Conservation (phyloP, 2,797 vertebrate genomes). For the Brotula barbata region DNA sequence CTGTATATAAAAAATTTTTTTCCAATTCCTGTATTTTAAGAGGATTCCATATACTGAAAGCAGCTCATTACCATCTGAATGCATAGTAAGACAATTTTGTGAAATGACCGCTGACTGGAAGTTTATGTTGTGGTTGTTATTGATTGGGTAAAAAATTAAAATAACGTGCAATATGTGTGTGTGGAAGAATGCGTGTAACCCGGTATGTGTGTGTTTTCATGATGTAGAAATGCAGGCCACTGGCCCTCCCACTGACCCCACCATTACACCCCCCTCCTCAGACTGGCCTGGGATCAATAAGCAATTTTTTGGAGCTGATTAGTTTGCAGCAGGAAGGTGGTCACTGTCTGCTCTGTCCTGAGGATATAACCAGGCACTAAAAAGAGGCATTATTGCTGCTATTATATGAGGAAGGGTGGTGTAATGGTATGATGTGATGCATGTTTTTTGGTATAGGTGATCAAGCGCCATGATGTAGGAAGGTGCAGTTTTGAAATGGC, state of each 20-base stretch:
- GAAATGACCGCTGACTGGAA: slow-evolving; percentile 56
- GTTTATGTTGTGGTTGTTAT: slow-evolving; percentile 59
- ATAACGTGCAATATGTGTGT: slow-evolving; percentile 14
- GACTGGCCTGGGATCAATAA: slow-evolving; percentile 91
- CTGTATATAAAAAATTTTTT: slow-evolving; percentile 68
- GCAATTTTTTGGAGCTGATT: slow-evolving; percentile 99
- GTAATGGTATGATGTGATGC: slow-evolving; percentile 53
- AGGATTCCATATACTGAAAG: slow-evolving; percentile 32
- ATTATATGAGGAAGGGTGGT: slow-evolving; percentile 67
- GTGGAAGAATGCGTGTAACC: slow-evolving; percentile 17
- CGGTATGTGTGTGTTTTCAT: slow-evolving; percentile 9
- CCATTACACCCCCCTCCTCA: slow-evolving; percentile 82
- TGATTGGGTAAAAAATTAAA: slow-evolving; percentile 52
- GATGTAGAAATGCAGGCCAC: slow-evolving; percentile 47
- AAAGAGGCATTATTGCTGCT: slow-evolving; percentile 80
- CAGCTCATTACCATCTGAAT: slow-evolving; percentile 29
- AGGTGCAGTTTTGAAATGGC: background rate
- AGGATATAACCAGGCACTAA: slow-evolving; percentile 96
- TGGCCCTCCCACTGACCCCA: slow-evolving; percentile 81
- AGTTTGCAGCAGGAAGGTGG: slow-evolving; percentile 90
- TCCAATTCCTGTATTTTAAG: slow-evolving; percentile 63
- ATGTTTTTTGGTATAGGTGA: slow-evolving; percentile 44
- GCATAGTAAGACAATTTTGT: slow-evolving; percentile 40
- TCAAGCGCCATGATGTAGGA: slow-evolving; percentile 34
- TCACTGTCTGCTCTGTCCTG: slow-evolving; percentile 85